Evolutionary conservation across 2,888 invertebrate species (phyloP).

Genomic region (Thymelicus lineola): DNA sequence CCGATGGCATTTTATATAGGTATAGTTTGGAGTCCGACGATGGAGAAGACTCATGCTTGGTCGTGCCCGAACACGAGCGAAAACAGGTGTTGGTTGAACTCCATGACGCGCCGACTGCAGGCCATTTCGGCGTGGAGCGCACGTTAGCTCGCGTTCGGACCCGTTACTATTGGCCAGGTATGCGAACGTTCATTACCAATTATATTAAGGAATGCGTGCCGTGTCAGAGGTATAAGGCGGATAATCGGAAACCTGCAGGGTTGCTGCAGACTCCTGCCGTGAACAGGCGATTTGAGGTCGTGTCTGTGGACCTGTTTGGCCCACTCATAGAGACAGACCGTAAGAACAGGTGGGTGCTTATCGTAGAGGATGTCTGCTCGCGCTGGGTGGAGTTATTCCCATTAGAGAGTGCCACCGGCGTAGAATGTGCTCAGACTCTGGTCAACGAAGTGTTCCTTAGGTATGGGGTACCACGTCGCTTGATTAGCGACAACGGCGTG

Average conservation of each 20-base stretch:
- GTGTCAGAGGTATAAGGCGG: slow-evolving; percentile 42
- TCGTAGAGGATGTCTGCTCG: slow-evolving; percentile 44
- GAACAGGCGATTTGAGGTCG: slow-evolving; percentile 34
- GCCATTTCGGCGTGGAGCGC: too few species aligned
- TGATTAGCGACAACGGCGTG: slow-evolving; percentile 57
- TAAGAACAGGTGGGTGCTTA: slow-evolving; percentile 47
- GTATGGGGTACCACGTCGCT: slow-evolving; percentile 52
- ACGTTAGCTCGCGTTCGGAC: slow-evolving; percentile 38
- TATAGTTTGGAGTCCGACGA: slow-evolving; percentile 28
- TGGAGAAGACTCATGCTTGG: slow-evolving; percentile 33
- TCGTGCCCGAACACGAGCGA: slow-evolving; percentile 41
- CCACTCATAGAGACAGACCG: slow-evolving; percentile 40
- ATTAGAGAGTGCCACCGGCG: slow-evolving; percentile 42
- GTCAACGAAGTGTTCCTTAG: slow-evolving; percentile 47
- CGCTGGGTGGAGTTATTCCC: slow-evolving; percentile 52
- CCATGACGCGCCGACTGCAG: slow-evolving; percentile 45
- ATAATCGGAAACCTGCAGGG: slow-evolving; percentile 39
- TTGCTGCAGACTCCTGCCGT: slow-evolving; percentile 39
- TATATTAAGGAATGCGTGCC: slow-evolving; percentile 19
- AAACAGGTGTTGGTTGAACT: slow-evolving; percentile 28
- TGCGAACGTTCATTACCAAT: slow-evolving; percentile 41
- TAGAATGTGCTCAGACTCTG: slow-evolving; percentile 41
- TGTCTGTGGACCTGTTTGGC: slow-evolving; percentile 46
- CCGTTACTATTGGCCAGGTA: slow-evolving; percentile 45
- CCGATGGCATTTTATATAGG: slow-evolving; percentile 39